Evolutionary conservation across 2,888 invertebrate species (phyloP), one percentile per base, ranked within the genome.

Genomic region (Molanna angustata): DNA sequence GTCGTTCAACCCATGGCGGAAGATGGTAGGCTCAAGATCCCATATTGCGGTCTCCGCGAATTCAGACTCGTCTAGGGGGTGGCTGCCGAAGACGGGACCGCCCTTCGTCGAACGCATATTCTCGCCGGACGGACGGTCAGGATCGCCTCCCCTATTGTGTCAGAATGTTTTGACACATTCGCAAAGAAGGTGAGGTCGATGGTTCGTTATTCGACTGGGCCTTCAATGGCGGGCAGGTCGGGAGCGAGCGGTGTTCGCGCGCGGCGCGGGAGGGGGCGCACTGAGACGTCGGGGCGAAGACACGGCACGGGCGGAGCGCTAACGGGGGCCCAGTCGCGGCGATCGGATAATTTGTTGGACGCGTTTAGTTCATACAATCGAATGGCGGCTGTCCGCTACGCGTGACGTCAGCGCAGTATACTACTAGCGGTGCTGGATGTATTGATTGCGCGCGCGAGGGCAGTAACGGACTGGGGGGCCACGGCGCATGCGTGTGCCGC

Each of bases 301-400:
- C 56, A 49, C 46, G 31, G 27, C 45, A 19, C 57, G n/a, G n/a
- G n/a, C n/a, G n/a, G n/a, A n/a, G n/a, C n/a, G n/a, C 56, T 55
- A 33, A 67, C 63, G 39, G 43, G 33, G 46, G 22, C 44, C 67
- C 70, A 72, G 72, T 73, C 73, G 71, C 71, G 71, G 68, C 70
- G 69, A 7, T 67, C 69, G 72, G 74, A 76, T 77, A 76, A 77
- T 74, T 77, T 76, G 76, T 74, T 68, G 71, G 72, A 77, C 74
- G 74, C 74, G 73, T 72, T 69, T 69, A 67, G n/a, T n/a, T n/a
- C n/a, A 33, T 35, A 65, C 64, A 66, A 67, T 68, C 78, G 76
- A 79, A 79, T 77, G 66, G 70, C 66, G 67, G 65, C 64, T 64
- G 65, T n/a, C 66, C 65, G 64, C 65, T 64, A 63, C 63, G 61